Evolutionary conservation across 2,888 invertebrate species (phyloP).

Genomic region (Athetis lepigone): DNA sequence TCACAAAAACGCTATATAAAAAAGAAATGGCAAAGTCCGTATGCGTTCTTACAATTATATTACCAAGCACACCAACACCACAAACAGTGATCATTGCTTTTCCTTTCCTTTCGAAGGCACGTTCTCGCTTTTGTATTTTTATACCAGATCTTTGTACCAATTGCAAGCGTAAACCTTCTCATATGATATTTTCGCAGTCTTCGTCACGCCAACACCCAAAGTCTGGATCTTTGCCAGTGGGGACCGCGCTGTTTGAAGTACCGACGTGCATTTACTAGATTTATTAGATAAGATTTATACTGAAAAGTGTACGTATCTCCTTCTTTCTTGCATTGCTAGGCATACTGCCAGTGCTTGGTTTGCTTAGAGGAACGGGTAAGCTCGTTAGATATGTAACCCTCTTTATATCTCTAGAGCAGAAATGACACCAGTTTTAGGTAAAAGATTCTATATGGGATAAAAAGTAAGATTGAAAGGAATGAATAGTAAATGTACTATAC

Average conservation of each 20-base stretch:
- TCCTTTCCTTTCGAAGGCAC: too few relatives aligned
- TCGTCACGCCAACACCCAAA: conserved; percentile 57
- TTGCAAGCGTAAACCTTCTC: conserved; percentile 31
- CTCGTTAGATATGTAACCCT: conserved; percentile 15
- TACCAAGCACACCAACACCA: too few relatives aligned
- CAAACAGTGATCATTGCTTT: too few relatives aligned
- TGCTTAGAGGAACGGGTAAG: conserved; percentile 10
- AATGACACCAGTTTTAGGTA: neutral
- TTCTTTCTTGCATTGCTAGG: conserved; percentile 41
- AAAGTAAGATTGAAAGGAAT: too few relatives aligned
- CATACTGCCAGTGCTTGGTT: conserved; percentile 44
- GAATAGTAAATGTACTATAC: too few relatives aligned
- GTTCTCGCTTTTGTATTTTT: neutral
- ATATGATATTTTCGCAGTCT: neutral
- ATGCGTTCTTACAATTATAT: too few relatives aligned
- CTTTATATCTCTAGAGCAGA: too few relatives aligned
- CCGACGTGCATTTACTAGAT: conserved; percentile 75
- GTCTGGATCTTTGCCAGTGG: conserved; percentile 75
- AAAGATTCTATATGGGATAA: too few relatives aligned
- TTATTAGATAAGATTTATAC: conserved; percentile 76
- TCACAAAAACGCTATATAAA: too few relatives aligned
- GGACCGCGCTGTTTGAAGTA: conserved; percentile 75
- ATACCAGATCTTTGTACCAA: neutral
- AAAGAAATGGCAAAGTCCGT: too few relatives aligned
- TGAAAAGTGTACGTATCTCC: conserved; percentile 61